These are phyloP conservation scores for Anorthoa munda DNA, from an alignment of 2,888 invertebrate genomes.

Conservation along the genomic window DNA sequence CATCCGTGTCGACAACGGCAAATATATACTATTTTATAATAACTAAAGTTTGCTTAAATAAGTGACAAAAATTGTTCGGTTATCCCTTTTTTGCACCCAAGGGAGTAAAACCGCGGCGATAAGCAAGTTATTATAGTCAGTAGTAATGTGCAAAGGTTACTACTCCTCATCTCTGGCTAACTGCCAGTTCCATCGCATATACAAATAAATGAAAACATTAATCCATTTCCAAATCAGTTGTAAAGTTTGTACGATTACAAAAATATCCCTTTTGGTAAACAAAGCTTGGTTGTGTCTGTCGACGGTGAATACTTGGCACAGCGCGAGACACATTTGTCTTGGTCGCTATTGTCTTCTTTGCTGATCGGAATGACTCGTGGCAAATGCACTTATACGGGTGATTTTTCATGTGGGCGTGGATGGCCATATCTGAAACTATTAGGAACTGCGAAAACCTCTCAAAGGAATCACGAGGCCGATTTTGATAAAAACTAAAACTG, in stretches of 20 bases:
- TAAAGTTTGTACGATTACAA: constrained; percentile 32
- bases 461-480: too few species aligned
- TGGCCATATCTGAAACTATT: too few species aligned
- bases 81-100: too few species aligned
- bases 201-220: constrained; percentile 39
- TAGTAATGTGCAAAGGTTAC: background rate
- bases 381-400: background rate
- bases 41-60: too few species aligned
- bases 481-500: too few species aligned
- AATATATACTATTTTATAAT: too few species aligned
- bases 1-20: too few species aligned
- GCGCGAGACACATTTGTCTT: background rate
- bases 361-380: background rate
- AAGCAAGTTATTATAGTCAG: background rate
- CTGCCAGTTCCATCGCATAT: constrained; percentile 27
- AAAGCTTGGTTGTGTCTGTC: constrained; percentile 13
- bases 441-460: too few species aligned
- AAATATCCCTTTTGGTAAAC: constrained; percentile 48
- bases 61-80: too few species aligned
- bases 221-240: constrained; percentile 19
- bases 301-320: constrained; percentile 6
- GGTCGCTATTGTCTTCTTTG: background rate
- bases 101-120: too few species aligned
- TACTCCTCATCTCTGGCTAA: constrained; percentile 23
- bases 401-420: too few species aligned